Conservation (phyloP, 2,888 invertebrate species). For the Caenorhabditis parvicauda region DNA sequence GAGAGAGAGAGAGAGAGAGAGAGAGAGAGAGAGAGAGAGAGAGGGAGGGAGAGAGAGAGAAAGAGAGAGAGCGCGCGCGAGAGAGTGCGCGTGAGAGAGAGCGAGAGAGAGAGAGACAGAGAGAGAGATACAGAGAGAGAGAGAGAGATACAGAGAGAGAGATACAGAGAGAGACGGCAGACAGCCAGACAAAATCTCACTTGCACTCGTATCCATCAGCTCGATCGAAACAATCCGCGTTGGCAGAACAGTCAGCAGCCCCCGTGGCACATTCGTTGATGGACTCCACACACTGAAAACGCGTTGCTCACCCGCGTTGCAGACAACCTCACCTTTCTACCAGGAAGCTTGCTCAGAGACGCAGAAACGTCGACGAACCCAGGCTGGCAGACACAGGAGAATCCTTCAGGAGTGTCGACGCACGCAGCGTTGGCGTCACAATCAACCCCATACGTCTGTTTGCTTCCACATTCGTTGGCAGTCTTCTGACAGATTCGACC, state of each 20-base stretch:
- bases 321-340: slow-evolving; percentile 33
- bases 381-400: slow-evolving; percentile 52
- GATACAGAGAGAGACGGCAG: no score
- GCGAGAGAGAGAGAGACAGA: no score
- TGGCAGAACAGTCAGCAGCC: slow-evolving; percentile 79
- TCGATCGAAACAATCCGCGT: slow-evolving; percentile 83
- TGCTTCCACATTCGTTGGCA: slow-evolving; percentile 52
- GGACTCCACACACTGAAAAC: slow-evolving; percentile 37
- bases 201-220: slow-evolving; percentile 86
- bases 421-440: slow-evolving; percentile 54
- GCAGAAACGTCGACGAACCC: slow-evolving; percentile 56
- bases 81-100: no score
- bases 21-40: not conserved
- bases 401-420: slow-evolving; percentile 55
- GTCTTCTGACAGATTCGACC: slow-evolving; percentile 51
- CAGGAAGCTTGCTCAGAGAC: slow-evolving; percentile 44
- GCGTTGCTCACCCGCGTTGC: not conserved
- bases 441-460: slow-evolving; percentile 50
- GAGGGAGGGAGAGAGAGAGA: not conserved
- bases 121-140: no score
- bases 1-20: not conserved
- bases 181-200: slow-evolving; percentile 7
- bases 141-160: no score
- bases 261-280: slow-evolving; percentile 53
- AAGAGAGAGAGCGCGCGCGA: no score